Conservation (phyloP, 2,113 vertebrate genomes). For the Myrmecophaga tridactyla region DNA sequence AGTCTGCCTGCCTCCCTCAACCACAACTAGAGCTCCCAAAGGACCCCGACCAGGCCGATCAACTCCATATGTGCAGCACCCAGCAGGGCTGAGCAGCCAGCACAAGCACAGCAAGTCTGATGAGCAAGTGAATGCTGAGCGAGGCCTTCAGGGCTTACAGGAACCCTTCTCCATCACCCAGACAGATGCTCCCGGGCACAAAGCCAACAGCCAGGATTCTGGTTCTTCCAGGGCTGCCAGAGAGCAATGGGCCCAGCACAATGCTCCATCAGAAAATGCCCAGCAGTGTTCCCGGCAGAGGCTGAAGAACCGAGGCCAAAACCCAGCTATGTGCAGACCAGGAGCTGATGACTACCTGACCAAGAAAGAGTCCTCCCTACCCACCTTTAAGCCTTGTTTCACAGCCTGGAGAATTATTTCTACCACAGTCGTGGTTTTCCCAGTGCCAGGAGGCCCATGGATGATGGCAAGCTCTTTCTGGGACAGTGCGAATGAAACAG, state of each 20-base stretch:
- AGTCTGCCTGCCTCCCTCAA: fast-evolving
- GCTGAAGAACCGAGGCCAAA: no score
- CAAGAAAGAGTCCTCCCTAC: fast-evolving
- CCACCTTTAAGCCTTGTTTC: constrained; percentile 91
- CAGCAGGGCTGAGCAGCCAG: fast-evolving
- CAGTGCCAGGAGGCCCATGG: constrained; percentile 96
- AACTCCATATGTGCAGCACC: background rate
- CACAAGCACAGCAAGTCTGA: fast-evolving
- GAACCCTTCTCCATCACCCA: fast-evolving
- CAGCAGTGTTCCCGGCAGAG: fast-evolving
- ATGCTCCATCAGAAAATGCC: fast-evolving
- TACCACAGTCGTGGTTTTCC: constrained; percentile 96
- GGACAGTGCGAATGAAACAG: constrained; percentile 90
- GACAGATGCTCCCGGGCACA: fast-evolving
- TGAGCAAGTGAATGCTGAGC: fast-evolving
- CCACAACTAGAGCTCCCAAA: fast-evolving
- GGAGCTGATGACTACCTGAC: fast-evolving
- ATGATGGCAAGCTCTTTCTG: constrained; percentile 95
- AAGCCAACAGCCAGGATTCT: background rate
- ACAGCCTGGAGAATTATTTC: constrained; percentile 94
- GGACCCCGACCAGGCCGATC: background rate
- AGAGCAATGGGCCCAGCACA: background rate
- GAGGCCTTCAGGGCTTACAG: fast-evolving
- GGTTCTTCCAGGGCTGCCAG: background rate
- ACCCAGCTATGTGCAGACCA: fast-evolving